These are phyloP conservation scores for Drosophila recens DNA, from an alignment of 2,888 invertebrate species.

Conservation along the genomic window DNA sequence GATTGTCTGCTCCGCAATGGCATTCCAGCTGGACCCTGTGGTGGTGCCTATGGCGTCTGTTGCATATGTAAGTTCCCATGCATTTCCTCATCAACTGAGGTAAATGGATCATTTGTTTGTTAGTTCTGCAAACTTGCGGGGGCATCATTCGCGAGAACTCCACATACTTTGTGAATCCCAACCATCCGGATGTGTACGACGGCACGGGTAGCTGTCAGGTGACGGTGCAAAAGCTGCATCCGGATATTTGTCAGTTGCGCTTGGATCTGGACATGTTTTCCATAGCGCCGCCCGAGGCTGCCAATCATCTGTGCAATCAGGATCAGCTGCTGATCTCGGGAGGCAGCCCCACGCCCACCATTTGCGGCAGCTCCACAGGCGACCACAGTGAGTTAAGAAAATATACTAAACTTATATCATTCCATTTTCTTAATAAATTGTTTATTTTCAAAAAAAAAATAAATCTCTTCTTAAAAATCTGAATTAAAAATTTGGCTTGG, in stretches of 20 bases:
- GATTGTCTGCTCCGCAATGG: constrained; percentile 92
- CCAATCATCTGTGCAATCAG: constrained; percentile 92
- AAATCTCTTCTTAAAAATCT: not conserved
- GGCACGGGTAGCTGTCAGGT: constrained; percentile 94
- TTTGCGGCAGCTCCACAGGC: constrained; percentile 92
- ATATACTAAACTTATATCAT: too few species aligned
- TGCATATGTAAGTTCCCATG: constrained; percentile 82
- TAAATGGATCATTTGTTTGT: not conserved
- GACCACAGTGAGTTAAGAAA: constrained; percentile 89
- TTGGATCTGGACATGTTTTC: constrained; percentile 92
- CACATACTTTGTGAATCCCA: constrained; percentile 94
- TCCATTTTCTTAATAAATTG: too few species aligned
- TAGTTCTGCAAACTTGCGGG: constrained; percentile 93
- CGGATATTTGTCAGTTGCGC: constrained; percentile 93
- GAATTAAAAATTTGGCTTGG: not conserved
- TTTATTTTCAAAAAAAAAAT: too few species aligned
- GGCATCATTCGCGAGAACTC: constrained; percentile 92
- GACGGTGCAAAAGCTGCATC: constrained; percentile 91
- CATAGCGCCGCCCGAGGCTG: constrained; percentile 90
- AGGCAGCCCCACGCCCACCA: constrained; percentile 91
- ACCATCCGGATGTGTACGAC: constrained; percentile 91
- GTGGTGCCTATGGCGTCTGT: constrained; percentile 86
- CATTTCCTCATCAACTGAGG: not conserved
- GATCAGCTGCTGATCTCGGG: constrained; percentile 95
- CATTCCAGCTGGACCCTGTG: constrained; percentile 91